Base-by-base conservation (phyloP, 2,113 vertebrate species). In the Erpornis zantholeuca region DNA sequence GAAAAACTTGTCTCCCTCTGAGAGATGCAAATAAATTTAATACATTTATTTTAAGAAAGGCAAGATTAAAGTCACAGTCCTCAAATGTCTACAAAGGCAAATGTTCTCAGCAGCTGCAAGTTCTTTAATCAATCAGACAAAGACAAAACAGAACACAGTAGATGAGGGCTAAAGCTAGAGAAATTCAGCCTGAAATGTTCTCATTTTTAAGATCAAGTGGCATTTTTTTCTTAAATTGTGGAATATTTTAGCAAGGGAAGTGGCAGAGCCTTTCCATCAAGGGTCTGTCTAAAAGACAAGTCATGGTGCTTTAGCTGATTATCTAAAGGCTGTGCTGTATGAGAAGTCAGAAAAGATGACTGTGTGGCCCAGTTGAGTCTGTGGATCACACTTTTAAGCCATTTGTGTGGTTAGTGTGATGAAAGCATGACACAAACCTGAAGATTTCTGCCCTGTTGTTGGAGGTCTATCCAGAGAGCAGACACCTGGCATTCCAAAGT, bases 401-500 rank as follows among this genome's bases (percentile, higher is more conserved):
- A 27, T 65, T 63, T 75, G 13, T 70, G 42, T 49, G 57, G 33
- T 73, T 73, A 18, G 36, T 53, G 28, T 44, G n/a, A 69, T 42
- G 52, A 53, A 66, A 75, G 38, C 2, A 0, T 3, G 12, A 36
- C 1, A 4, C 2, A 19, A 87, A 63, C 33, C 49, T 71, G 47
- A 54, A 89, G 65, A 49, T 53, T 5, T 28, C 57, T 75, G 25
- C 61, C 36, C 22, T 76, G 29, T 36, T 6, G 1, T 15, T 73
- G 59, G 40, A 83, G 33, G 11, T 49, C 72, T 70, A 15, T 54
- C 21, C 57, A n/a, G 49, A 8, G 21, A 77, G 53, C 38, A 76
- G 47, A 36, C 0, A 0, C 21, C 59, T 69, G 59, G 21, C 2
- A 1, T 53, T 91, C 1, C 3, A 25, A 53, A 80, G 18, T 7